Percentiles rank a stretch among this genome's conserved stretches.
Conservation (phyloP, 2,113 vertebrate genomes). For the Hypanus sabinus region DNA sequence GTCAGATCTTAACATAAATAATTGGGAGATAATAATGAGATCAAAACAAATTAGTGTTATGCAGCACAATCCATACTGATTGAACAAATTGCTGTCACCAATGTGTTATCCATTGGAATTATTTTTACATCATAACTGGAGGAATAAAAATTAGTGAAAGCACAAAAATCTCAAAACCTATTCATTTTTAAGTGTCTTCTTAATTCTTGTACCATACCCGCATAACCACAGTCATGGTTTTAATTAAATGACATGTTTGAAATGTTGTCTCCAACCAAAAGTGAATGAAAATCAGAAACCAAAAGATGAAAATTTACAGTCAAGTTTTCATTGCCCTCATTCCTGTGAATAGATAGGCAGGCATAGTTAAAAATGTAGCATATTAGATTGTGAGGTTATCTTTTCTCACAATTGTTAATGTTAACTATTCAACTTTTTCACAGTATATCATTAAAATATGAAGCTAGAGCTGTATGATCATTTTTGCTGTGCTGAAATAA, state of each 20-base stretch:
- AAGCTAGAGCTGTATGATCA: background rate
- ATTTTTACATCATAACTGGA: background rate
- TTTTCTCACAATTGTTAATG: background rate
- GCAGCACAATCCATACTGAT: background rate
- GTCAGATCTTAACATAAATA: background rate
- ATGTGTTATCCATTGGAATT: background rate
- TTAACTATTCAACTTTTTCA: background rate
- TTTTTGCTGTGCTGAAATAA: background rate
- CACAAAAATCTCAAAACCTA: background rate
- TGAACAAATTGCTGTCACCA: background rate
- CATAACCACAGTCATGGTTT: background rate
- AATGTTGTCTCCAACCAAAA: background rate
- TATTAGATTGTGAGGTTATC: background rate
- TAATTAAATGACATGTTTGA: background rate
- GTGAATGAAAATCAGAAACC: background rate
- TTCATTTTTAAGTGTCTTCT: background rate
- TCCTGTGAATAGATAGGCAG: background rate
- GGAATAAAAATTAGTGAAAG: background rate
- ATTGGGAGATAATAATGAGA: background rate
- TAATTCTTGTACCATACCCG: background rate
- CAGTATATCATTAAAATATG: background rate
- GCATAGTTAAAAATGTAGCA: background rate
- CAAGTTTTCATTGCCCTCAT: background rate
- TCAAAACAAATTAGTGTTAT: background rate
- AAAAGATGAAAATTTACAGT: background rate